Base-by-base conservation (phyloP, 2,113 vertebrate genomes). In the Lanius collurio region DNA sequence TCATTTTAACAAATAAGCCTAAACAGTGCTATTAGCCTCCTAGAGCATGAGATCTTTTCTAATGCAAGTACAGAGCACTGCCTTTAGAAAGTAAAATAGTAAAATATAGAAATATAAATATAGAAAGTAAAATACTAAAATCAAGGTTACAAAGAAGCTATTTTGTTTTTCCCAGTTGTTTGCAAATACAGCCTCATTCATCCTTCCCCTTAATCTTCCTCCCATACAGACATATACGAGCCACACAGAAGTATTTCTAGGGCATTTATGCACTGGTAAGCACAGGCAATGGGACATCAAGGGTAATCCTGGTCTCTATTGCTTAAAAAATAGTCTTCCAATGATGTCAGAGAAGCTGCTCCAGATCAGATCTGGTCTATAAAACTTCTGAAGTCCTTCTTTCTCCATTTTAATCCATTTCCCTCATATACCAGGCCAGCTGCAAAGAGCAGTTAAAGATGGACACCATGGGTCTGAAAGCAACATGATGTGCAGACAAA, bases 1-100 rank as follows among this genome's bases (percentile, higher is more conserved):
- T 87, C 5, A 42, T 56, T 87, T 92, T 76, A 83, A 87, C 30
- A 88, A 93, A 89, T 70, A 83, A 59, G 10, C n/a, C 67, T 93
- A 70, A 84, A 65, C 56, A 42, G 71, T 93, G 42, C 67, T 84
- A 42, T 70, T 90, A 83, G 35, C 55, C 53, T 87, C 92, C 73
- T 33, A 70, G 44, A 86, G 18, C 42, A 69, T 5, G n/a, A 60
- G 46, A 69, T 39, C 50, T 28, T 86, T 80, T 65, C 35, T 86
- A 24, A 20, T 37, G 33, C 14, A 30, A 30, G 2, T 26, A 35
- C 31, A 84, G 71, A 88, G 33, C 21, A 57, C 20, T 53, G 41
- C n/a, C 14, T 93, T 22, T 2, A 57, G 59, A 75, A 83, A 60
- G 7, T 33, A 56, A 93, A 89, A 76, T 6, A 74, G 5, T 22